Percentiles rank a stretch among this genome's conserved stretches.
phyloP scores from a whole-genome alignment of 2,888 invertebrate genomes.

The Dromius quadrimaculatus region DNA sequence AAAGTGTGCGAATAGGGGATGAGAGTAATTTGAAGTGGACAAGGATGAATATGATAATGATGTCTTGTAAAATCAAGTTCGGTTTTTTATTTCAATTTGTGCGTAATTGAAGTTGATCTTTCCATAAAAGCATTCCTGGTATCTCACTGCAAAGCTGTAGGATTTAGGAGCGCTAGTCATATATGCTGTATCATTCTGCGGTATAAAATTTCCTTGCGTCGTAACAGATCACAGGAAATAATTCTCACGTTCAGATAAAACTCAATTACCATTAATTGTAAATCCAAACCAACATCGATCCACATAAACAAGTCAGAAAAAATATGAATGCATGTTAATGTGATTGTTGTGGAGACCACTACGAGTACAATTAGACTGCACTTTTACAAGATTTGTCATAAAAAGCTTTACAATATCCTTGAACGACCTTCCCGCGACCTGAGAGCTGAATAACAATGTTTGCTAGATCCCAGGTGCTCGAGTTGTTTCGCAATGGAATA shows the following conservation, averaged over 20 bases:
- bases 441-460: not conserved
- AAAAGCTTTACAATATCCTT: constrained; percentile 19
- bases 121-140: too few relatives aligned
- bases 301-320: constrained; percentile 22
- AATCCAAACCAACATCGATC: constrained; percentile 7
- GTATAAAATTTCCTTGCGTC: too few relatives aligned
- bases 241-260: constrained; percentile 19
- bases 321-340: constrained; percentile 8
- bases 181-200: too few relatives aligned
- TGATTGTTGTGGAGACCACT: not conserved
- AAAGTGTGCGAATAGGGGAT: too few relatives aligned
- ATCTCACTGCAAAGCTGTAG: too few relatives aligned
- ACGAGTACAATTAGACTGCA: constrained; percentile 22
- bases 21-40: too few relatives aligned
- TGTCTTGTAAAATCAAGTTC: too few relatives aligned
- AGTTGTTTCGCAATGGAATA: constrained; percentile 35
- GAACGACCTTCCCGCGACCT: constrained; percentile 25
- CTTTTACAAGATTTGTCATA: constrained; percentile 14
- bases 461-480: constrained; percentile 26
- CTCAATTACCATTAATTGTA: constrained; percentile 24
- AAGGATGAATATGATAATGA: too few relatives aligned
- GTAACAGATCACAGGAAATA: too few relatives aligned
- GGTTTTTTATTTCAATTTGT: too few relatives aligned
- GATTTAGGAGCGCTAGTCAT: too few relatives aligned
- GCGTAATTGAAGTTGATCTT: too few relatives aligned